A percentile compares a stretch with the other conserved stretches of the same genome.
Evolutionary conservation across 2,113 vertebrate species (phyloP).

Genomic region (Columba livia): DNA sequence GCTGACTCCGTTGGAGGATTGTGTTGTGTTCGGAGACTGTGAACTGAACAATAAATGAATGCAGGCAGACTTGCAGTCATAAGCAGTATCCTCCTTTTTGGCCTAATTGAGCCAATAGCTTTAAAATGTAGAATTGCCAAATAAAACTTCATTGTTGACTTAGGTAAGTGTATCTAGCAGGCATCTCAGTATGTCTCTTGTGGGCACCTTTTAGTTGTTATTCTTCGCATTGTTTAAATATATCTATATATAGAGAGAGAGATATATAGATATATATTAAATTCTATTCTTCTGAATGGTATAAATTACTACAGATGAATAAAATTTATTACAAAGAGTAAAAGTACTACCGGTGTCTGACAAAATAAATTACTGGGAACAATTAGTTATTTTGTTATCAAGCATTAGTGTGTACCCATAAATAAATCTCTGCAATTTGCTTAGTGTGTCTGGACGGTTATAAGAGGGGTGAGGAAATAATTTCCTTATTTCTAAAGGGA

Average conservation of each 20-base stretch:
- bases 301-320: slow-evolving; percentile 1
- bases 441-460: fast-evolving
- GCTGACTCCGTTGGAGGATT: slow-evolving; percentile 83
- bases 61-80: slow-evolving; percentile 67
- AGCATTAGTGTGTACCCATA: background rate
- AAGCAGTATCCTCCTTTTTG: slow-evolving; percentile 54
- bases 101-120: slow-evolving; percentile 69
- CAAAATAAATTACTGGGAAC: background rate
- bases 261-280: background rate
- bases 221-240: slow-evolving; percentile 33
- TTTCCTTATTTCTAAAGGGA: background rate
- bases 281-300: background rate
- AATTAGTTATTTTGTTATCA: slow-evolving; percentile 3
- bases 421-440: background rate
- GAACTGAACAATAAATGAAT: slow-evolving; percentile 83
- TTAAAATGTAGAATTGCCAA: slow-evolving; percentile 47
- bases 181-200: background rate
- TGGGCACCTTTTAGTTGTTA: slow-evolving; percentile 41
- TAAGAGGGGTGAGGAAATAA: background rate
- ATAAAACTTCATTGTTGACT: background rate
- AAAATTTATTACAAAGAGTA: background rate
- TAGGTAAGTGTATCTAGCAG: slow-evolving; percentile 54
- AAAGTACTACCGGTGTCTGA: background rate
- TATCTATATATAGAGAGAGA: too few species aligned
- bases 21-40: slow-evolving; percentile 83